phyloP scores from a whole-genome alignment of 2,888 invertebrate genomes.

The Meloe dianella region DNA sequence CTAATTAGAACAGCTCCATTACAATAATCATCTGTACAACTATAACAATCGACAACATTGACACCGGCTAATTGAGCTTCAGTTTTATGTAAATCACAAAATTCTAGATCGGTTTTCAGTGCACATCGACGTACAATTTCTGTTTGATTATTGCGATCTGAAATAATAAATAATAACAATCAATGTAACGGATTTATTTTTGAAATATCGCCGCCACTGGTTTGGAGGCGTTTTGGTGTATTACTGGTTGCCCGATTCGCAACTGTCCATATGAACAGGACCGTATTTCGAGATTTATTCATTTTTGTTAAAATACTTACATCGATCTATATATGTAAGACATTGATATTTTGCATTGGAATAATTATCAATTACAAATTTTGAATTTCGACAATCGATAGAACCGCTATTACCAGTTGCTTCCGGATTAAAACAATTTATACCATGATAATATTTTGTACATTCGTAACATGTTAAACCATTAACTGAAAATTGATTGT shows the following conservation, averaged over 20 bases:
- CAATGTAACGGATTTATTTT: too few relatives aligned
- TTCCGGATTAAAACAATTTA: slow-evolving; percentile 3
- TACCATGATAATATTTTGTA: not conserved
- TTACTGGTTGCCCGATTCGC: not conserved
- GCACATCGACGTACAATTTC: slow-evolving; percentile 1
- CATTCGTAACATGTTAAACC: not conserved
- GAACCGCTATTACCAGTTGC: not conserved
- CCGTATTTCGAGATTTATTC: not conserved
- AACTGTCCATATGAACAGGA: not conserved
- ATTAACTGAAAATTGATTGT: not conserved
- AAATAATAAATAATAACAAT: not conserved
- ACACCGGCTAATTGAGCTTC: not conserved
- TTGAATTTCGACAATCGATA: not conserved
- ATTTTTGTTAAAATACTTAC: not conserved
- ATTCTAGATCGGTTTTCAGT: not conserved
- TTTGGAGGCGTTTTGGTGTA: not conserved
- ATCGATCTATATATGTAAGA: not conserved
- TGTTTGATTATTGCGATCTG: not conserved
- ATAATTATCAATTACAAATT: not conserved
- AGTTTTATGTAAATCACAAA: slow-evolving; percentile 3
- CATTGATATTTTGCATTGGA: not conserved
- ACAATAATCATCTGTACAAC: slow-evolving; percentile 11
- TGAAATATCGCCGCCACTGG: not conserved
- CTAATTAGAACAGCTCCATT: not conserved
- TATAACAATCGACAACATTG: not conserved